phyloP scores from a whole-genome alignment of 2,888 invertebrate genomes.

The Therioaphis trifolii region DNA sequence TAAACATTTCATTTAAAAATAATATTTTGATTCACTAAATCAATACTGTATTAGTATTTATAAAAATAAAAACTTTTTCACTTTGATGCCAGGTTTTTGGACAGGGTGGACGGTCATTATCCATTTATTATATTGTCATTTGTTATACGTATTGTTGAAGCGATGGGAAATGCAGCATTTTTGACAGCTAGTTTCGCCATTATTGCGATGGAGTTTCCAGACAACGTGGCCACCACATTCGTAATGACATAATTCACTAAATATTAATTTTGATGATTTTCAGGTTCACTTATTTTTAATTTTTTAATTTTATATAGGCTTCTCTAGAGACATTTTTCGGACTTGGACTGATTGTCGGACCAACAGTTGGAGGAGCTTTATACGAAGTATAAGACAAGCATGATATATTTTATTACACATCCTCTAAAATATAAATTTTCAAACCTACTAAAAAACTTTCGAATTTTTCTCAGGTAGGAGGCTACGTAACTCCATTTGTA shows the following conservation, averaged over 20 bases:
- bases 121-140: conserved; percentile 84
- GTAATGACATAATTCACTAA: conserved; percentile 72
- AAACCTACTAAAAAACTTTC: too few species aligned
- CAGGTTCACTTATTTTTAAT: background rate
- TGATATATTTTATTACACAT: too few species aligned
- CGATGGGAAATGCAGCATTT: conserved; percentile 87
- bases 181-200: conserved; percentile 88
- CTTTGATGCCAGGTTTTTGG: conserved; percentile 73
- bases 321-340: conserved; percentile 90
- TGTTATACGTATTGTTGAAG: conserved; percentile 82
- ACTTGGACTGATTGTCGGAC: conserved; percentile 87
- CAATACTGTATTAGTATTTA: too few species aligned
- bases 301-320: conserved; percentile 71
- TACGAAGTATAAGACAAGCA: conserved; percentile 74
- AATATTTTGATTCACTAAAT: too few species aligned
- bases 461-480: conserved; percentile 73
- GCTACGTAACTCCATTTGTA: conserved; percentile 84
- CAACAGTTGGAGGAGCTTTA: conserved; percentile 87
- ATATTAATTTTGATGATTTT: too few species aligned
- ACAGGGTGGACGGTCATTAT: conserved; percentile 77
- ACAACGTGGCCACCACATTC: conserved; percentile 86
- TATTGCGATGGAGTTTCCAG: conserved; percentile 87
- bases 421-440: too few species aligned
- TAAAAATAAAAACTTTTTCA: too few species aligned
- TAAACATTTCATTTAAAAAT: too few species aligned